phyloP scores from a whole-genome alignment of 2,113 vertebrate genomes.

The Bufo bufo region DNA sequence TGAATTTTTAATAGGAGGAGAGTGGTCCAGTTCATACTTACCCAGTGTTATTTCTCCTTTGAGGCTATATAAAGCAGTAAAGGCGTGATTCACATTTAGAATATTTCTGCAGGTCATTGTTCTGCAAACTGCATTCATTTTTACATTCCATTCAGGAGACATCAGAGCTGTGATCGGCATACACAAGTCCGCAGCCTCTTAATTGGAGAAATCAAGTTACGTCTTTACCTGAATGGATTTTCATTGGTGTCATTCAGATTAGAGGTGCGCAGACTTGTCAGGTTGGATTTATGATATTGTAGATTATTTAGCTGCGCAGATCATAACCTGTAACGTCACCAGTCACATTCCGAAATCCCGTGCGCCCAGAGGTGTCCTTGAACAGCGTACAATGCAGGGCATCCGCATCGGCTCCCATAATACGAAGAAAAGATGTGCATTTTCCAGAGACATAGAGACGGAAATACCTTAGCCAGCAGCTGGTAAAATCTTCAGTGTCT shows the following conservation, averaged over 20 bases:
- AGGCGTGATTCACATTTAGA: neutral
- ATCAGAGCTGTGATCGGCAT: neutral
- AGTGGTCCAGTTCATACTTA: neutral
- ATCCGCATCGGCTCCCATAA: neutral
- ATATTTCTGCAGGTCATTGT: neutral
- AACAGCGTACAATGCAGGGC: neutral
- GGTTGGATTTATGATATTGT: neutral
- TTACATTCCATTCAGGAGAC: neutral
- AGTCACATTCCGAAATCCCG: neutral
- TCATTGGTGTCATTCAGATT: neutral
- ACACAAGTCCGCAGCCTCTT: neutral
- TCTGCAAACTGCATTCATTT: neutral
- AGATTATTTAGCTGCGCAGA: neutral
- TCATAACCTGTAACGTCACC: neutral
- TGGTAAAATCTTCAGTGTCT: constrained; percentile 55
- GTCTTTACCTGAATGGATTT: neutral
- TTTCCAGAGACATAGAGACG: constrained; percentile 54
- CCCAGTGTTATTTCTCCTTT: neutral
- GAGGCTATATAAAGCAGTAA: neutral
- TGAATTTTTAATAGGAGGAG: neutral
- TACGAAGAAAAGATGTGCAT: constrained; percentile 17
- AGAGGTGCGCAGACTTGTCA: neutral
- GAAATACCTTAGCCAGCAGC: constrained; percentile 55
- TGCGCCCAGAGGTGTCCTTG: neutral
- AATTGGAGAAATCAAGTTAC: neutral